Evolutionary conservation across 2,113 vertebrate species (phyloP).

Genomic region (Chelonoidis abingdonii): DNA sequence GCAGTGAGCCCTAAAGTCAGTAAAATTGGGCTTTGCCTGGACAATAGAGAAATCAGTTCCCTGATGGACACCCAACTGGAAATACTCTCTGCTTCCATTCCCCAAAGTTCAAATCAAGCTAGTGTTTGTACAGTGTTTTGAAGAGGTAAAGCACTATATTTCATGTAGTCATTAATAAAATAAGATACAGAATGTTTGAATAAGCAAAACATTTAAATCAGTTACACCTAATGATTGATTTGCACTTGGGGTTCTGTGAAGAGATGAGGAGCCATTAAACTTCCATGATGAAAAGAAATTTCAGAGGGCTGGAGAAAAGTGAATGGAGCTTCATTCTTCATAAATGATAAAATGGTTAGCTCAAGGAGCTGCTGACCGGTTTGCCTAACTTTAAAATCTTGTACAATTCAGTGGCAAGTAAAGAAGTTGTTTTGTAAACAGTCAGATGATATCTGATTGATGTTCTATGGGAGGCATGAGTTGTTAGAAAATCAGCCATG

Average conservation of each 20-base stretch:
- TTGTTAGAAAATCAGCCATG: constrained; percentile 5
- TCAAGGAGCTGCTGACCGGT: not conserved
- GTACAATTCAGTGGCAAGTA: not conserved
- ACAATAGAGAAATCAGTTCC: not conserved
- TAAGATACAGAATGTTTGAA: not conserved
- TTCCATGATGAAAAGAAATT: not conserved
- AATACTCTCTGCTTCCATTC: rapidly evolving
- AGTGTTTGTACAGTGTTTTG: not conserved
- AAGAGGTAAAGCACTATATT: not conserved
- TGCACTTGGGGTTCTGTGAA: not conserved
- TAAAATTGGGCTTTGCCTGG: not conserved
- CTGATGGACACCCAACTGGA: not conserved
- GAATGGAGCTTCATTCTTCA: not conserved
- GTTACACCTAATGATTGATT: not conserved
- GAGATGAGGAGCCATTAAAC: not conserved
- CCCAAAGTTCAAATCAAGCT: not conserved
- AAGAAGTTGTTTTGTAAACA: not conserved
- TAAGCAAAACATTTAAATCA: constrained; percentile 1
- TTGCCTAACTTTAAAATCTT: constrained; percentile 12
- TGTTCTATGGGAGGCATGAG: not conserved
- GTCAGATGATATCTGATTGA: not conserved
- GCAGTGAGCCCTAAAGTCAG: not conserved
- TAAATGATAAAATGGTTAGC: constrained; percentile 9
- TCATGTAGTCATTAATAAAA: constrained; percentile 5
- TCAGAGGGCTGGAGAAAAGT: too few species aligned